Evolutionary conservation across 2,113 vertebrate genomes (phyloP).

Genomic region (Thunnus maccoyii): DNA sequence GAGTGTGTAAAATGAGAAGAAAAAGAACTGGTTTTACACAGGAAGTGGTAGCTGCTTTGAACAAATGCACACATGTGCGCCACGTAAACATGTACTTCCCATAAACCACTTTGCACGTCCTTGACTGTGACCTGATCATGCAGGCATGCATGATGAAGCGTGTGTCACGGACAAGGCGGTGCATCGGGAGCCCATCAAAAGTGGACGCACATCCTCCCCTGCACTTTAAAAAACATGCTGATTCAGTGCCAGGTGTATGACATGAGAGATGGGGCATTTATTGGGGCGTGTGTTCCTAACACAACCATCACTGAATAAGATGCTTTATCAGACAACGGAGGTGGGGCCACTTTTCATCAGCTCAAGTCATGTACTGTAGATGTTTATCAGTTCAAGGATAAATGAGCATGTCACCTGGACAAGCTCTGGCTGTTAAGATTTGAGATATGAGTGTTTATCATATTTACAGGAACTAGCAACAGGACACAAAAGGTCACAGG

Average conservation of each 20-base stretch:
- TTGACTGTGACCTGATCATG: slow-evolving; percentile 48
- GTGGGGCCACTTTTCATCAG: slow-evolving; percentile 45
- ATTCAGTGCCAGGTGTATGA: slow-evolving; percentile 54
- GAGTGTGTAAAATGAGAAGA: background rate
- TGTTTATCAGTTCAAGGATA: slow-evolving; percentile 65
- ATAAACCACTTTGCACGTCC: slow-evolving; percentile 25
- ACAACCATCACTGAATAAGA: slow-evolving; percentile 55
- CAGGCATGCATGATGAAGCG: slow-evolving; percentile 42
- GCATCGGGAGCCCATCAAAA: slow-evolving; percentile 7
- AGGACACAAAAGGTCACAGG: slow-evolving; percentile 6
- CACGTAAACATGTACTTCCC: background rate
- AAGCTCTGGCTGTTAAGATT: slow-evolving; percentile 43
- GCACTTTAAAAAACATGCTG: slow-evolving; percentile 61
- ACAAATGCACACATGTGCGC: background rate
- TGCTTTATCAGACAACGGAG: slow-evolving; percentile 53
- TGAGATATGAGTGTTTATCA: slow-evolving; percentile 48
- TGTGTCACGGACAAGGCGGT: slow-evolving; percentile 16
- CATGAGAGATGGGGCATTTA: slow-evolving; percentile 61
- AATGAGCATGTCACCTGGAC: slow-evolving; percentile 53
- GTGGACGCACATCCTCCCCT: background rate
- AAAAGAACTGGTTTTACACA: background rate
- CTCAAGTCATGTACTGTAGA: slow-evolving; percentile 46
- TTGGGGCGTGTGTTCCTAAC: slow-evolving; percentile 21
- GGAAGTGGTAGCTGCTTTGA: background rate
- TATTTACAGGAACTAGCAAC: slow-evolving; percentile 1